phyloP scores from a whole-genome alignment of 2,113 vertebrate species.

The Panthera leo region DNA sequence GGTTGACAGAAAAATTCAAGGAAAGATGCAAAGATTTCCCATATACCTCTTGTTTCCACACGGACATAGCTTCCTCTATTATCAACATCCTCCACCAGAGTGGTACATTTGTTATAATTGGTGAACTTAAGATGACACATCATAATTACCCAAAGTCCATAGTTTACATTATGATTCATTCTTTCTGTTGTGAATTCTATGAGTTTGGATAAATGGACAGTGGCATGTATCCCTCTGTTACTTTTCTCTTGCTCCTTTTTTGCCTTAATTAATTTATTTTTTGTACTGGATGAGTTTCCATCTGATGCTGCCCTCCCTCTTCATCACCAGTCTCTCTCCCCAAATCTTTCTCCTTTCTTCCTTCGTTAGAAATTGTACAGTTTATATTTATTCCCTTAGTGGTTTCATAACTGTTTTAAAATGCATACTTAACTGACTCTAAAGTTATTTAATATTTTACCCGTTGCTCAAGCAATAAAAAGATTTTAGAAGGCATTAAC shows the following conservation, averaged over 20 bases:
- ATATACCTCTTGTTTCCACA: not conserved
- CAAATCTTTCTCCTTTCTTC: not conserved
- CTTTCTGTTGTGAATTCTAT: not conserved
- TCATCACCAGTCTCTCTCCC: not conserved
- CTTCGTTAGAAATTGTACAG: not conserved
- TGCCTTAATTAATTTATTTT: not conserved
- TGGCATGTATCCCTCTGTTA: not conserved
- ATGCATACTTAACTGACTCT: not conserved
- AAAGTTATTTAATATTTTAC: not conserved
- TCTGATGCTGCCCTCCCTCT: not conserved
- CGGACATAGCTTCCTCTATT: not conserved
- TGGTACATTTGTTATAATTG: not conserved
- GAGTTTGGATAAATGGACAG: not conserved
- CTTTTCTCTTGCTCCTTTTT: not conserved
- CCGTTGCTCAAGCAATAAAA: not conserved
- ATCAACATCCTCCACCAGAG: not conserved
- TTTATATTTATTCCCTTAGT: not conserved
- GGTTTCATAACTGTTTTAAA: not conserved
- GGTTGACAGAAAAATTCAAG: not conserved
- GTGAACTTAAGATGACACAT: not conserved
- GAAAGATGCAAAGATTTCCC: not conserved
- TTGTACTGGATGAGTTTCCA: not conserved
- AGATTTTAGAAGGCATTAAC: not conserved
- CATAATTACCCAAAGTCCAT: not conserved
- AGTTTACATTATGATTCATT: not conserved